These are phyloP conservation scores for Drosophila sucinea DNA, from an alignment of 1,140 invertebrate genomes.

Conservation along the genomic window DNA sequence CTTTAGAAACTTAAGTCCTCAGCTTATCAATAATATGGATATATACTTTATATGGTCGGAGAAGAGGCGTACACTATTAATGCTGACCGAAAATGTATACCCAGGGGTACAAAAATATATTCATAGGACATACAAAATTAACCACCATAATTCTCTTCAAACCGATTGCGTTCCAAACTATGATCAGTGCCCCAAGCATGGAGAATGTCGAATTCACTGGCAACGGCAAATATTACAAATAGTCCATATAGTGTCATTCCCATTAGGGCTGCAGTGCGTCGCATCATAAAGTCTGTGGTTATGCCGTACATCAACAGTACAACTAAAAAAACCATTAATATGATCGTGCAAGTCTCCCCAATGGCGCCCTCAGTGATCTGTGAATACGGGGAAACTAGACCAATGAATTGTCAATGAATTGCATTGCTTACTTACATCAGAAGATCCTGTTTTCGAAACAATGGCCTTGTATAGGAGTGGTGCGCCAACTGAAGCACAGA, in stretches of 20 bases:
- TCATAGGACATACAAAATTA: neutral
- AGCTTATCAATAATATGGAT: no score
- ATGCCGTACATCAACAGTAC: constrained; percentile 16
- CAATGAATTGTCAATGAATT: neutral
- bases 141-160: constrained; percentile 13
- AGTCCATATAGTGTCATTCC: constrained; percentile 26
- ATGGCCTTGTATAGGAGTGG: constrained; percentile 16
- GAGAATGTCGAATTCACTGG: constrained; percentile 30
- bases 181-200: constrained; percentile 44
- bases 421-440: neutral
- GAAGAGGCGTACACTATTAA: no score
- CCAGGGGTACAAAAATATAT: neutral
- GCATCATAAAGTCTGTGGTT: constrained; percentile 42
- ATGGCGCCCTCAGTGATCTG: constrained; percentile 32
- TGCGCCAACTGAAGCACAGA: constrained; percentile 15
- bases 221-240: constrained; percentile 17
- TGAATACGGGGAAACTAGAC: neutral
- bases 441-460: neutral
- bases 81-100: no score
- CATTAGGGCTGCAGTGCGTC: constrained; percentile 25
- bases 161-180: constrained; percentile 29
- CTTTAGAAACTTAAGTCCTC: no score
- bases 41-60: no score
- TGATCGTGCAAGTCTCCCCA: constrained; percentile 27
- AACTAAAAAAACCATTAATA: constrained; percentile 17